A percentile compares a stretch with the other conserved stretches of the same genome.
These are phyloP conservation scores for Sciaenops ocellatus DNA, from an alignment of 2,797 vertebrate species.

Conservation along the genomic window DNA sequence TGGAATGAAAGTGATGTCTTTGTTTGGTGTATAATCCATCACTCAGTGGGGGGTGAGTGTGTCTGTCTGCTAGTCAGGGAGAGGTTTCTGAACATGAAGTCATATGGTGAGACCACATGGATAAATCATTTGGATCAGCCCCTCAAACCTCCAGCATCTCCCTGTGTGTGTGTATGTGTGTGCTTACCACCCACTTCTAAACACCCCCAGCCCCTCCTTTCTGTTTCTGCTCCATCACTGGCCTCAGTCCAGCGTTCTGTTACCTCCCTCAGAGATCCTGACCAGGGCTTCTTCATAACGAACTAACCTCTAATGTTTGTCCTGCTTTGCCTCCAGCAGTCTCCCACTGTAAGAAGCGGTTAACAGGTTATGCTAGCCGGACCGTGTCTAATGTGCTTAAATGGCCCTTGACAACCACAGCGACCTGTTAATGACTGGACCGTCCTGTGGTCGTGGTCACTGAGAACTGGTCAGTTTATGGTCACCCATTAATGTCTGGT, in stretches of 20 bases:
- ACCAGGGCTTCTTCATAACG: constrained; percentile 63
- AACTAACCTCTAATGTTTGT: constrained; percentile 69
- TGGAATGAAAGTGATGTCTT: constrained; percentile 21
- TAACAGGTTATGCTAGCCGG: constrained; percentile 70
- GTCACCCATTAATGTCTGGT: constrained; percentile 69
- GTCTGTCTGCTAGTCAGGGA: constrained; percentile 48
- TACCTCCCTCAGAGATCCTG: constrained; percentile 61
- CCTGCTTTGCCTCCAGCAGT: constrained; percentile 62
- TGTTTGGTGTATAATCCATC: background rate
- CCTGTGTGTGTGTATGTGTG: constrained; percentile 25
- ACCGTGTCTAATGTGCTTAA: constrained; percentile 75
- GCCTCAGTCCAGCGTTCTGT: constrained; percentile 39
- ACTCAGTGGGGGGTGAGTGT: constrained; percentile 25
- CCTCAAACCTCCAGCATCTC: constrained; percentile 53
- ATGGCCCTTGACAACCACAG: constrained; percentile 74
- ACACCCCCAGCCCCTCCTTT: constrained; percentile 41
- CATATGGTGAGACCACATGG: constrained; percentile 65
- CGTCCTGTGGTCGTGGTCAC: constrained; percentile 63
- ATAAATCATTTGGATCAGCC: constrained; percentile 69
- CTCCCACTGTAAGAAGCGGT: constrained; percentile 67
- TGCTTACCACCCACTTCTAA: constrained; percentile 55
- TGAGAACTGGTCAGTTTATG: constrained; percentile 72
- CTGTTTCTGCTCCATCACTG: constrained; percentile 55
- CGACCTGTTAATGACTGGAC: constrained; percentile 75
- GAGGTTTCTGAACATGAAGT: constrained; percentile 64